Percentiles rank a stretch among this genome's conserved stretches.
These are phyloP conservation scores for Drosophila leontia DNA, from an alignment of 1,140 invertebrate genomes.

Conservation along the genomic window DNA sequence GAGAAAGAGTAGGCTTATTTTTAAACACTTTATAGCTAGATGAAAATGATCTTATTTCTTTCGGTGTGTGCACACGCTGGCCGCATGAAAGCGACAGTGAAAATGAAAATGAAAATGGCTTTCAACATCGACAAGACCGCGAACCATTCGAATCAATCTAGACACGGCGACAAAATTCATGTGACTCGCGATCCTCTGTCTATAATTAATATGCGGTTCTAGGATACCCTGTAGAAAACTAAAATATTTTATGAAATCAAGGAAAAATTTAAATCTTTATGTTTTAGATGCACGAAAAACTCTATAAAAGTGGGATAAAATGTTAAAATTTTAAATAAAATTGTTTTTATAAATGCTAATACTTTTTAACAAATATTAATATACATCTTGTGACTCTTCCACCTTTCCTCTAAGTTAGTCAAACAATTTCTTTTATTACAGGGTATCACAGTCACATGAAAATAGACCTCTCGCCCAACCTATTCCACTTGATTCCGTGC, in stretches of 20 bases:
- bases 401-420: background rate
- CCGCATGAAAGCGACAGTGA: constrained; percentile 34
- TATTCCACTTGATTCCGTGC: constrained; percentile 48
- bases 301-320: too few species aligned
- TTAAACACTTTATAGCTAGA: background rate
- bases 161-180: constrained; percentile 78
- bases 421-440: background rate
- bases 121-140: constrained; percentile 54
- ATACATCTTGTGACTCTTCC: background rate
- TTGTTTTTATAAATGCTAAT: too few species aligned
- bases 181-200: constrained; percentile 46
- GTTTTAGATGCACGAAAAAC: background rate
- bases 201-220: background rate
- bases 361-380: background rate
- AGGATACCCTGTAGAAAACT: constrained; percentile 32
- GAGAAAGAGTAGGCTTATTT: background rate
- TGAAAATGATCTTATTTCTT: background rate
- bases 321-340: too few species aligned
- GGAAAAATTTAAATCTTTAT: too few species aligned
- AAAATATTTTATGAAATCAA: accelerated
- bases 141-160: constrained; percentile 75
- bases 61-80: constrained; percentile 25
- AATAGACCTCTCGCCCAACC: constrained; percentile 49
- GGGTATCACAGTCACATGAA: constrained; percentile 45
- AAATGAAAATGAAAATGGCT: constrained; percentile 49